Conservation (phyloP, 1,140 invertebrate genomes). For the Geopemphigus sp. region DNA sequence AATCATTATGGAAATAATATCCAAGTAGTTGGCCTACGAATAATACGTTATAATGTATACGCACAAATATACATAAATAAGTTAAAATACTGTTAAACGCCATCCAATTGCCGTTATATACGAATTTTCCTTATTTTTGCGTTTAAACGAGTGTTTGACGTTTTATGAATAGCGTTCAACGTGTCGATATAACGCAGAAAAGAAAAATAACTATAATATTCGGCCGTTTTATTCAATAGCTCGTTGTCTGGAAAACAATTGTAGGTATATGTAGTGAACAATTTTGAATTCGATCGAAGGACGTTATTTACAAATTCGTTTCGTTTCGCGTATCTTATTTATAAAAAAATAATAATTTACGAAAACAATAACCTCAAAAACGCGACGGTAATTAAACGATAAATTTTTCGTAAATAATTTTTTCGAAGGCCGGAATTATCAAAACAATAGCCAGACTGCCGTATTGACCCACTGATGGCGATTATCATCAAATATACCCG, state of each 20-base stretch:
- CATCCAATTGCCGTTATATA: too few relatives aligned
- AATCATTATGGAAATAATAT: too few relatives aligned
- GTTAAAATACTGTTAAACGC: background rate
- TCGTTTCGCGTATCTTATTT: conserved; percentile 21
- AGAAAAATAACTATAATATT: background rate
- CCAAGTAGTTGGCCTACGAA: too few relatives aligned
- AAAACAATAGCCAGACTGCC: conserved; percentile 34
- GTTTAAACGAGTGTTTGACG: too few relatives aligned
- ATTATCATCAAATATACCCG: conserved; percentile 44
- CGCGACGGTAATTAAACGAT: conserved; percentile 43
- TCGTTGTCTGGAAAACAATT: background rate
- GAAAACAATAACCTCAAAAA: conserved; percentile 43
- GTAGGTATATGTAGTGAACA: background rate
- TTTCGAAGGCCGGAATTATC: conserved; percentile 3
- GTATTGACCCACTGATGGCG: conserved; percentile 42
- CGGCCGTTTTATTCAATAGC: background rate
- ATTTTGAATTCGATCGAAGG: conserved; percentile 28
- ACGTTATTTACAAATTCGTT: conserved; percentile 4
- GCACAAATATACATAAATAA: background rate
- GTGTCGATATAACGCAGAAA: background rate
- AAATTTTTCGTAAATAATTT: conserved; percentile 9
- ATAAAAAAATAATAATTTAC: conserved; percentile 18
- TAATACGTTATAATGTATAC: too few relatives aligned
- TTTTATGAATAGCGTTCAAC: too few relatives aligned
- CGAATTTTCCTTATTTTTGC: too few relatives aligned